Evolutionary conservation across 2,113 vertebrate genomes (phyloP), one percentile per base, ranked within the genome.

Genomic region (Apteryx owenii): DNA sequence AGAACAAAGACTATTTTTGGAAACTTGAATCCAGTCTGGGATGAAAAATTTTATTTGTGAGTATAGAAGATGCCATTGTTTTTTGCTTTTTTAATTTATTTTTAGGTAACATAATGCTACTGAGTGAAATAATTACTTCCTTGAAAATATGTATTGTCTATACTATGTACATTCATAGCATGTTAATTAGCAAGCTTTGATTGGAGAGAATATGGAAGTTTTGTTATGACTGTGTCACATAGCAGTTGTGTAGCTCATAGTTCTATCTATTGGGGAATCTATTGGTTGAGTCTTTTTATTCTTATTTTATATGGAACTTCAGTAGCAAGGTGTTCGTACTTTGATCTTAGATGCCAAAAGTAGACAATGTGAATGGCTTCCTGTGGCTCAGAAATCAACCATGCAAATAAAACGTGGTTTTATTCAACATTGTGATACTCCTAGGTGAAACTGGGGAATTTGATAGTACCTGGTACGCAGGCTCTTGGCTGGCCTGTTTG

Each of bases 1-100:
- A 99, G 99, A 89, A 99, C 99, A 18, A 99, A 99, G 98, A 99
- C 99, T 51, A 99, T 99, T 97, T 99, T 99, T 88, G 99, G 99
- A 77, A 99, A 99, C 96, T 98, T 99, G 91, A 99, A 99, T 97
- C 99, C 99, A 36, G 97, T 99, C 50, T 99, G 99, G 99, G 99
- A 99, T 88, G 99, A 99, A 97, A 99, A 99, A 93, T 99, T 99
- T 96, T 98, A 99, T 96, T 99, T 99, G 99, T 99, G 97, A 99
- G 98, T 99, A 97, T 42, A 75, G 31, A 73, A 51, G 28, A 29
- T 80, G 19, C 29, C 61, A 14, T 28, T 78, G 22, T 65, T 90
- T 38, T 51, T 15, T 91, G 7, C 4, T 68, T 73, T 86, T 54
- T n/a, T 48, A 36, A 29, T 33, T 46, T 81, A 20, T 6, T 5